These are phyloP conservation scores for Acrobasis consociella DNA, from an alignment of 2,888 invertebrate genomes.

Conservation along the genomic window DNA sequence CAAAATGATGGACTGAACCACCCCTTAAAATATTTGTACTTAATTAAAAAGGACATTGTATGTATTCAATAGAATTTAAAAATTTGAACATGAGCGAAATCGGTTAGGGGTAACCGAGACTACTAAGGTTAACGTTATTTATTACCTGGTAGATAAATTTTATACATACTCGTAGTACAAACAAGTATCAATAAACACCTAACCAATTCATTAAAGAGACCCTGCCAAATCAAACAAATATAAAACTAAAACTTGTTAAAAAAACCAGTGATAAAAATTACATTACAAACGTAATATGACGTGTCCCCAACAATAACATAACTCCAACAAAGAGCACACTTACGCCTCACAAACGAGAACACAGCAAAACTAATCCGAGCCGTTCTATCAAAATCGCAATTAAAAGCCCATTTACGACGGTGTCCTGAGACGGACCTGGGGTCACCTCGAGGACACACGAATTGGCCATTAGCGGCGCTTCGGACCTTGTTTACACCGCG, in stretches of 20 bases:
- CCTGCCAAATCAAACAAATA: neutral
- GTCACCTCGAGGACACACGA: conserved; percentile 80
- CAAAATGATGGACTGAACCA: no score
- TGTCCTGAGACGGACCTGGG: conserved; percentile 73
- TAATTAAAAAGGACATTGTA: no score
- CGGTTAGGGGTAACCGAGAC: no score
- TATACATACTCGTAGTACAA: no score
- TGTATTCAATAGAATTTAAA: no score
- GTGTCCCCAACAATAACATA: conserved; percentile 23
- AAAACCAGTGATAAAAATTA: neutral
- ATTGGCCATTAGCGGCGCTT: conserved; percentile 83
- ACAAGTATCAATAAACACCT: no score
- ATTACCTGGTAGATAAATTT: no score
- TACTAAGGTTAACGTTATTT: no score
- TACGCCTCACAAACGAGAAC: conserved; percentile 46
- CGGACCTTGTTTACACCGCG: conserved; percentile 82
- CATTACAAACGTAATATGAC: neutral
- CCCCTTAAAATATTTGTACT: no score
- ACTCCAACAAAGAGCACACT: conserved; percentile 35
- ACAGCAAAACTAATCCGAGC: conserved; percentile 70
- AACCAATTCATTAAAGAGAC: neutral
- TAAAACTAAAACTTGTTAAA: neutral
- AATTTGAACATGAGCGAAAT: no score
- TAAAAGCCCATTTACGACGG: conserved; percentile 78
- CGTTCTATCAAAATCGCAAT: conserved; percentile 80